A percentile compares a stretch with the other conserved stretches of the same genome.
phyloP scores from a whole-genome alignment of 2,888 invertebrate genomes.

The Cataglyphis cursor region DNA sequence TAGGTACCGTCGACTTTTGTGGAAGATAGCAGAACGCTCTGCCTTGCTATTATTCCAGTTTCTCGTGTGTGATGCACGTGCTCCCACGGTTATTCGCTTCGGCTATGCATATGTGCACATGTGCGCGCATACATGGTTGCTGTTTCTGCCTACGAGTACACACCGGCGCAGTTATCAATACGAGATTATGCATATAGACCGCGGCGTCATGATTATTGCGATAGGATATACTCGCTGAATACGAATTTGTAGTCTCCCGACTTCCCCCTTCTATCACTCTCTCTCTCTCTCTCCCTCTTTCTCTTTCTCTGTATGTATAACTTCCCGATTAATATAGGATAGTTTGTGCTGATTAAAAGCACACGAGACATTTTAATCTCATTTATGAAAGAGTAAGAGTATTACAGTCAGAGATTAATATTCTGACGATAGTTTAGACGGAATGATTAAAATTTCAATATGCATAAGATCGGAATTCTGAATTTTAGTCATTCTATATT shows the following conservation, averaged over 20 bases:
- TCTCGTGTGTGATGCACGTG: constrained; percentile 68
- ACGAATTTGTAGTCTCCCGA: constrained; percentile 24
- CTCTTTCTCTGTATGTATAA: not conserved
- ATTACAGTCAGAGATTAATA: not conserved
- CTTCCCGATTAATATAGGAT: constrained; percentile 29
- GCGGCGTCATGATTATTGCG: constrained; percentile 53
- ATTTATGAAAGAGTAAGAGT: not conserved
- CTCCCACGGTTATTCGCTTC: constrained; percentile 63
- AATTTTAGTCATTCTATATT: not conserved
- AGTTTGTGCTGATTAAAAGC: constrained; percentile 29
- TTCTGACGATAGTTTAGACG: not conserved
- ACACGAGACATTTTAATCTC: not conserved
- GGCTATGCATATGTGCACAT: constrained; percentile 34
- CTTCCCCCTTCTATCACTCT: not conserved
- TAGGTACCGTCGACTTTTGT: constrained; percentile 67
- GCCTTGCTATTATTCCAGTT: constrained; percentile 69
- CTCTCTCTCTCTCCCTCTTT: not conserved
- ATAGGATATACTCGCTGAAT: constrained; percentile 48
- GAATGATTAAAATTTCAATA: not conserved
- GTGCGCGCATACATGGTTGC: constrained; percentile 15
- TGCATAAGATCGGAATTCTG: not conserved
- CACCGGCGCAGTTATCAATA: constrained; percentile 59
- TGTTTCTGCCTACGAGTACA: constrained; percentile 24
- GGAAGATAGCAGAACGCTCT: constrained; percentile 52
- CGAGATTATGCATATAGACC: constrained; percentile 44